Conservation (phyloP, 2,888 invertebrate genomes). For the Tetragnatha montana region DNA sequence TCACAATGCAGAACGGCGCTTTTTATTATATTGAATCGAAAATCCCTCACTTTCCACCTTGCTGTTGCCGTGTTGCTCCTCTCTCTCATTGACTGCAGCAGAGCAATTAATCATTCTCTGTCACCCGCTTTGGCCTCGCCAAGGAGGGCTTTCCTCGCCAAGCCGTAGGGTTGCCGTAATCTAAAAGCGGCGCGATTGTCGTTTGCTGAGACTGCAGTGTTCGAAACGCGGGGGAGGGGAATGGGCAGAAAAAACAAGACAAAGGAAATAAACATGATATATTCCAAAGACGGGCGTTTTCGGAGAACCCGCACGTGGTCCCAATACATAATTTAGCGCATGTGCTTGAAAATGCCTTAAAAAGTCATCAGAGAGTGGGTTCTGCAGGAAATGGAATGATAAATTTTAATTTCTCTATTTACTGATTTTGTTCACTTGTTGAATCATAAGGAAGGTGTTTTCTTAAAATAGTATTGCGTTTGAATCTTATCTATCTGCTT, state of each 20-base stretch:
- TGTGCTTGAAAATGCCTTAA: neutral
- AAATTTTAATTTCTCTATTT: neutral
- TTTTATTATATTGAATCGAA: neutral
- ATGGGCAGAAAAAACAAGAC: neutral
- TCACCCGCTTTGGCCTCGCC: conserved; percentile 39
- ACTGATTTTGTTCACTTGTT: too few relatives aligned
- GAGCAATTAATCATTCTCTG: conserved; percentile 53
- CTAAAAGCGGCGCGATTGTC: conserved; percentile 43
- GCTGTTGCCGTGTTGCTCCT: neutral
- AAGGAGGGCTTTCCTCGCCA: conserved; percentile 42
- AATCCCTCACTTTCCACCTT: neutral
- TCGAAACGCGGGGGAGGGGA: neutral
- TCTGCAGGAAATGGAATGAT: neutral
- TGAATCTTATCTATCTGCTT: too few relatives aligned
- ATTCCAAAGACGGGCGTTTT: conserved; percentile 5
- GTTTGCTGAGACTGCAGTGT: conserved; percentile 6
- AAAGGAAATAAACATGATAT: conserved; percentile 1
- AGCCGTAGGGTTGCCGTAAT: conserved; percentile 11
- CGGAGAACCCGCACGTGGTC: conserved; percentile 20
- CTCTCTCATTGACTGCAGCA: conserved; percentile 16
- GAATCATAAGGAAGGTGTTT: too few relatives aligned
- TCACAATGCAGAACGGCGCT: neutral
- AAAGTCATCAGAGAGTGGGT: neutral
- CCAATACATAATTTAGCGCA: neutral
- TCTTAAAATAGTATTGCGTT: too few relatives aligned